Evolutionary conservation across 2,888 invertebrate species (phyloP).

Genomic region (Lasiommata megera): DNA sequence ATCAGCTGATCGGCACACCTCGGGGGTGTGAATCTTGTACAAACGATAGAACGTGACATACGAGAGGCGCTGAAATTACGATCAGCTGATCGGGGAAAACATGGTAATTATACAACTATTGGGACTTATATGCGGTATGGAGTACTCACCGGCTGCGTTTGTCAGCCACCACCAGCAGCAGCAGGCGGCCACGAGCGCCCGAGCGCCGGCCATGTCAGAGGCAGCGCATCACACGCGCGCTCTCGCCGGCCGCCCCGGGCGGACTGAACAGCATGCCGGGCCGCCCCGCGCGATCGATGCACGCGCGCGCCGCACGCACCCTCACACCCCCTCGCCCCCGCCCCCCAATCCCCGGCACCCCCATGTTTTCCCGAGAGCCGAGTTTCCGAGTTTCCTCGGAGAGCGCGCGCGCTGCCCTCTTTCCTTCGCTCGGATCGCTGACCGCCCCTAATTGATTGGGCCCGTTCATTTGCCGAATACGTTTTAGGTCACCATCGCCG

Average conservation of each 20-base stretch:
- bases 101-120: background rate
- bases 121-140: conserved; percentile 20
- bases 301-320: conserved; percentile 68
- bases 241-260: conserved; percentile 80
- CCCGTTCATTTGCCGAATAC: conserved; percentile 72
- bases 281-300: conserved; percentile 56
- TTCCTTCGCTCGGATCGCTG: conserved; percentile 76
- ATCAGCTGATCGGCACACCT: conserved; percentile 38
- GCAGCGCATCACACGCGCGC: conserved; percentile 79
- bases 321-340: conserved; percentile 50
- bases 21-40: conserved; percentile 46
- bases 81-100: conserved; percentile 57
- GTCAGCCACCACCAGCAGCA: conserved; percentile 80
- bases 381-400: conserved; percentile 69
- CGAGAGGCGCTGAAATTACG: conserved; percentile 42
- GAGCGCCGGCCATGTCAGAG: conserved; percentile 81
- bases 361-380: conserved; percentile 67
- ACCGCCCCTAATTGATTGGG: conserved; percentile 80
- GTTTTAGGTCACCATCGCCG: conserved; percentile 77
- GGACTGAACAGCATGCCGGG: conserved; percentile 57
- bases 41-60: conserved; percentile 38
- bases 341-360: conserved; percentile 48
- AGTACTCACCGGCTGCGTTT: conserved; percentile 77
- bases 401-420: conserved; percentile 82
- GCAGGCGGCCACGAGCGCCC: conserved; percentile 80